Base-by-base conservation (phyloP, 2,797 vertebrate genomes). In the Pogoniulus pusillus region DNA sequence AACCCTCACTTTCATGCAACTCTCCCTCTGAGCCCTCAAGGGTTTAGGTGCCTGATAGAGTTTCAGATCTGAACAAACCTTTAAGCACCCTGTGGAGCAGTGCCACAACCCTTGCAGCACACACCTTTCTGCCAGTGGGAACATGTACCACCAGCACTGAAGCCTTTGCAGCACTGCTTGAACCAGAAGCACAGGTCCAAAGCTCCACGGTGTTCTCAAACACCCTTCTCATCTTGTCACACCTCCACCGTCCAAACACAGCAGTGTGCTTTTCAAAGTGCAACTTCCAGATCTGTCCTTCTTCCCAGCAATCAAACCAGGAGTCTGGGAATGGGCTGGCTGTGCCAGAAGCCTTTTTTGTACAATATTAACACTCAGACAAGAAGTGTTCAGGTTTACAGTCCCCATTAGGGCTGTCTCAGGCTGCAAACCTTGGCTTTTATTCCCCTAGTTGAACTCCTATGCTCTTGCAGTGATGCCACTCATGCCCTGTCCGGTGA, bases 161-260 rank as follows among this genome's bases (percentile, higher is more conserved):
- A 72, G 41, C 20, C 55, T 30, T 59, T 3, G 0, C 5, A 85
- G 47, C 19, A 27, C 3, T 41, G 57, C 53, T 0, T 43, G n/a
- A 79, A 79, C 6, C 34, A 79, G 70, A 7, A 70, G 20, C 1
- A 1, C 9, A 24, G 0, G 0, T 43, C 27, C 63, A 75, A 73
- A 35, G 4, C 34, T 63, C 27, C 41, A 69, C 0, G 0, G 0
- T 0, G 27, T 29, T 51, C 77, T 59, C 73, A 80, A 51, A 69
- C 13, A 20, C 39, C 22, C 63, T 26, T 19, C 45, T 62, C 15
- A 13, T 9, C 19, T 55, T 14, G n/a, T 13, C 43, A 34, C 47
- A 47, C 29, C 54, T 74, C 77, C 59, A 30, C 30, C 0, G 2
- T 27, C 5, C 2, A 73, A 86, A 37, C 0, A 0, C 39, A 76